Conservation (phyloP, 2,888 invertebrate species). For the Cephus nigrinus region DNA sequence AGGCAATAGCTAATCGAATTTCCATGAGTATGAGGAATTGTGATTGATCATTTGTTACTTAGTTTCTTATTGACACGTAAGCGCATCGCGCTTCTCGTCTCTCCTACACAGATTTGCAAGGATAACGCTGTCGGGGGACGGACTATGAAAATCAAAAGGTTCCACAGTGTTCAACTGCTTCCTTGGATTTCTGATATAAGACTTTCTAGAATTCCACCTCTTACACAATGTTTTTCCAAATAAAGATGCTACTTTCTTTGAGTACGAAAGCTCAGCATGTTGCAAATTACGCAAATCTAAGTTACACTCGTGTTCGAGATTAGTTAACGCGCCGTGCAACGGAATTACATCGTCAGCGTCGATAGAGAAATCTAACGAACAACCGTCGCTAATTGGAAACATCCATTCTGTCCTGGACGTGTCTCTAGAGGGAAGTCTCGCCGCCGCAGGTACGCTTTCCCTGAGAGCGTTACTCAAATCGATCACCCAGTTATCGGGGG, state of each 20-base stretch:
- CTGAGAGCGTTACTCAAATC: conserved; percentile 66
- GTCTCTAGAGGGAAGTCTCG: not conserved
- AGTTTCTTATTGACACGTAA: conserved; percentile 20
- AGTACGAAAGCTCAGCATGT: conserved; percentile 29
- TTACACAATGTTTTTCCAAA: conserved; percentile 69
- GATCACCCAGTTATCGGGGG: conserved; percentile 53
- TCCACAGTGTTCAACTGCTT: conserved; percentile 39
- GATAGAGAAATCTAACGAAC: not conserved
- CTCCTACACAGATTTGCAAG: conserved; percentile 55
- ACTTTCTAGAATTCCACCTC: conserved; percentile 49
- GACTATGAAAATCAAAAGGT: conserved; percentile 71
- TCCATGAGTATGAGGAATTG: too few relatives aligned
- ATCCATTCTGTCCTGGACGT: too few relatives aligned
- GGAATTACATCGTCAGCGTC: not conserved
- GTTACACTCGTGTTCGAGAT: conserved; percentile 35
- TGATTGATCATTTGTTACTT: conserved; percentile 15
- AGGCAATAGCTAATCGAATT: too few relatives aligned
- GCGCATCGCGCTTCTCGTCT: too few relatives aligned
- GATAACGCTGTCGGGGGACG: conserved; percentile 73
- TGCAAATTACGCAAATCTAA: conserved; percentile 28
- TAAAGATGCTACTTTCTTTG: conserved; percentile 58
- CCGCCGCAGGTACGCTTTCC: conserved; percentile 24
- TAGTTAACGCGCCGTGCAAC: conserved; percentile 14
- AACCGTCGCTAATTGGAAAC: not conserved
- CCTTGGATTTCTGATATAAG: conserved; percentile 36